Percentiles rank a stretch among this genome's conserved stretches.
Evolutionary conservation across 1,140 invertebrate species (phyloP).

Genomic region (Copidosoma floridanum): DNA sequence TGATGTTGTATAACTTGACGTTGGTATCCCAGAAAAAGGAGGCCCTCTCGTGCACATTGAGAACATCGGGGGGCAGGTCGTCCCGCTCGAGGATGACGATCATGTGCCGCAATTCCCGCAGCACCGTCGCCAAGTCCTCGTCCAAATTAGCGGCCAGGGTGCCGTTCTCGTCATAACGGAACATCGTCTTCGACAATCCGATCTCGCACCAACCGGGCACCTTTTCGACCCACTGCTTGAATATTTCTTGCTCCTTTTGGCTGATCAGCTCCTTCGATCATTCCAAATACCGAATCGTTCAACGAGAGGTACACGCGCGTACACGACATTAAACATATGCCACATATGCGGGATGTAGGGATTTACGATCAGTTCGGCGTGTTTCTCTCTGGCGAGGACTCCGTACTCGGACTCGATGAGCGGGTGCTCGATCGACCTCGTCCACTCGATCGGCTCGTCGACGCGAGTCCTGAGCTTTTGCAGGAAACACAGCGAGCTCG

Average conservation of each 20-base stretch:
- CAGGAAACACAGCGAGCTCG: slow-evolving; percentile 70
- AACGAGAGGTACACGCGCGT: too few relatives aligned
- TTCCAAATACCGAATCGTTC: too few relatives aligned
- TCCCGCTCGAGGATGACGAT: slow-evolving; percentile 58
- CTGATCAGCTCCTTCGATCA: slow-evolving; percentile 1
- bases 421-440: slow-evolving; percentile 2
- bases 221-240: background rate
- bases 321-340: too few relatives aligned
- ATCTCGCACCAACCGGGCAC: background rate
- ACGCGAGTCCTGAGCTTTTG: slow-evolving; percentile 67
- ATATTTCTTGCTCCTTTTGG: background rate
- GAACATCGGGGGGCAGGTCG: slow-evolving; percentile 58
- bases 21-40: background rate
- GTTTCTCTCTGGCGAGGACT: background rate
- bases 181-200: slow-evolving; percentile 5
- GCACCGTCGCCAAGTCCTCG: slow-evolving; percentile 35
- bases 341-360: too few relatives aligned
- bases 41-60: slow-evolving; percentile 49
- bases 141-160: slow-evolving; percentile 1
- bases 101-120: slow-evolving; percentile 65
- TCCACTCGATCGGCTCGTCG: slow-evolving; percentile 58
- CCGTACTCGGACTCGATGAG: background rate
- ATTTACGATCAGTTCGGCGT: background rate
- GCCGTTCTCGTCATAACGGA: background rate
- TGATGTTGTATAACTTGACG: background rate